Percentiles rank a stretch among this genome's conserved stretches.
Evolutionary conservation across 1,140 invertebrate species (phyloP).

Genomic region (Hycleus cichorii): DNA sequence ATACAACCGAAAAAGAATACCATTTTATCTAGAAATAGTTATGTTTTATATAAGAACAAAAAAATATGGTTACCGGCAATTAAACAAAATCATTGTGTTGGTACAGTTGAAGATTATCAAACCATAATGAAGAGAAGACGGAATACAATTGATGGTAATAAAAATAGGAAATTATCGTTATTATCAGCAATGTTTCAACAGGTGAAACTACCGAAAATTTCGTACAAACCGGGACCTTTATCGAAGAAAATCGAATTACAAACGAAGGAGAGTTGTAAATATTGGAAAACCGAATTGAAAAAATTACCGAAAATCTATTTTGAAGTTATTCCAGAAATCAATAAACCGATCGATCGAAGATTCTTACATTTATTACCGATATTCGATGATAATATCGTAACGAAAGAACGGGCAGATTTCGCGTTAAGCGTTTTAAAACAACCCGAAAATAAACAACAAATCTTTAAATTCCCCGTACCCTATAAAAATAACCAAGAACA

Average conservation of each 20-base stretch:
- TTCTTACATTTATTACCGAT: conserved; percentile 24
- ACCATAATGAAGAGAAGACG: not conserved
- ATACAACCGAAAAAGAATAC: not conserved
- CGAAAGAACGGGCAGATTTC: conserved; percentile 36
- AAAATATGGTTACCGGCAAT: conserved; percentile 23
- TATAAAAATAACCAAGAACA: conserved; percentile 38
- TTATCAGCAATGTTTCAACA: not conserved
- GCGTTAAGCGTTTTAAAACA: conserved; percentile 34
- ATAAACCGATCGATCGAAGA: conserved; percentile 32
- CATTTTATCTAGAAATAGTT: conserved; percentile 16
- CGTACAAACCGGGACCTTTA: conserved; percentile 40
- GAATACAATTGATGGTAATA: not conserved
- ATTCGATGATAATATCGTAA: conserved; percentile 27
- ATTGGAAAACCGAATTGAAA: conserved; percentile 31
- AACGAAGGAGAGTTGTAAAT: conserved; percentile 13
- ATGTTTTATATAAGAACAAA: conserved; percentile 25
- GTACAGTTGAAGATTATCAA: conserved; percentile 9
- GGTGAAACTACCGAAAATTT: not conserved
- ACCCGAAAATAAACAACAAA: conserved; percentile 10
- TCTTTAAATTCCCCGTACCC: conserved; percentile 32
- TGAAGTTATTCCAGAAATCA: conserved; percentile 34
- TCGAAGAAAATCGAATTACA: conserved; percentile 37
- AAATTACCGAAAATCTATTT: conserved; percentile 36
- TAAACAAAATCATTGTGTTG: conserved; percentile 15
- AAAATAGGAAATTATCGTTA: conserved; percentile 23